phyloP scores from a whole-genome alignment of 2,888 invertebrate genomes.

The Heliconius aoede region DNA sequence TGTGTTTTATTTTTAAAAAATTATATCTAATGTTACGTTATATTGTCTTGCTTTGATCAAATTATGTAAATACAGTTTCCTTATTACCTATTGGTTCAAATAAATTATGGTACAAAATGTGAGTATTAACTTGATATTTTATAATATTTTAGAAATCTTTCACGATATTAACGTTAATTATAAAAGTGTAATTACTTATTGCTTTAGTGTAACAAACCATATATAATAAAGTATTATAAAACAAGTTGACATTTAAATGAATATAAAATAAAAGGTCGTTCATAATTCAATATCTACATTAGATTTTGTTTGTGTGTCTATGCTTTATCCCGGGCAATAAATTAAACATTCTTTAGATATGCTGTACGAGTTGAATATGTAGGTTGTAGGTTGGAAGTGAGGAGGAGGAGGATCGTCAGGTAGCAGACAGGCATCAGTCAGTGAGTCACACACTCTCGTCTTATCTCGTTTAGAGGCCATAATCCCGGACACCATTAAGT shows the following conservation, averaged over 20 bases:
- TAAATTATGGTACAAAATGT: neutral
- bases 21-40: constrained; percentile 43
- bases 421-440: constrained; percentile 72
- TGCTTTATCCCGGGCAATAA: constrained; percentile 40
- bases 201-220: neutral
- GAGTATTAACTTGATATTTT: neutral
- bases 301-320: constrained; percentile 24
- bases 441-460: constrained; percentile 68
- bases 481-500: constrained; percentile 80
- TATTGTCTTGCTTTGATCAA: constrained; percentile 41
- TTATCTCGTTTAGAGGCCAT: constrained; percentile 69
- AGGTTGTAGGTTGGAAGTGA: no score
- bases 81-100: constrained; percentile 9
- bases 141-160: constrained; percentile 3
- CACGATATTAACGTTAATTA: neutral
- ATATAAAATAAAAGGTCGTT: constrained; percentile 29
- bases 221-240: constrained; percentile 1
- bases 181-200: neutral
- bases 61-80: constrained; percentile 40
- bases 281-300: constrained; percentile 20
- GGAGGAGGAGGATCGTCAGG: constrained; percentile 64
- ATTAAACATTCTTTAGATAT: constrained; percentile 41
- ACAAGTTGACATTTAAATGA: constrained; percentile 17
- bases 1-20: constrained; percentile 42
- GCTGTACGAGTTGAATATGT: constrained; percentile 50